Base-by-base conservation (phyloP, 1,140 invertebrate species). In the Drosophila kepulauana region DNA sequence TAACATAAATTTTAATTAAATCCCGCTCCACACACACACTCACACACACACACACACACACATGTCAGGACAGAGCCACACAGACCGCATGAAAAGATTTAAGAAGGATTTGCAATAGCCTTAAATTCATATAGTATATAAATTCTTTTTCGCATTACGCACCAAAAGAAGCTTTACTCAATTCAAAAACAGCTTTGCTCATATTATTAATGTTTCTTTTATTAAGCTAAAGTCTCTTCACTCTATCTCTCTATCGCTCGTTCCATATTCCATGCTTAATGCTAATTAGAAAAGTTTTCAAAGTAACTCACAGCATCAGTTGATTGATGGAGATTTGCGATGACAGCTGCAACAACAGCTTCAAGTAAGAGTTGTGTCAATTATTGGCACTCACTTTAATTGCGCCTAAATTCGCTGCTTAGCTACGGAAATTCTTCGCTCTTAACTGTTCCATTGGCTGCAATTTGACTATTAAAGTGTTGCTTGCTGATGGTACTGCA, bases 281-380 rank as follows among this genome's bases (percentile, higher is more conserved):
- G 41, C 71, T 74, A 74, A 74, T 74, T 74, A 62, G 57, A 69
- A 69, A 74, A 74, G 57, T 74, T 74, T 62, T 15, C 38, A 10
- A 69, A 69, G 71, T 41, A 69, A 35, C 41, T 56, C 65, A 4
- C 3, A 20, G 30, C n/a, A 8, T 30, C 35, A 43, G 13, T 62
- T 74, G 71, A 74, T 74, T 74, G 65, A 74, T 74, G 71, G 33
- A 8, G 48, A 74, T 56, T 25, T 67, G 58, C 48, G 16, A 28
- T 13, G 30, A 2, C 58, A 59, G 20, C 54, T 73, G 70, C 54
- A 66, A 59, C 13, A 54, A 4, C 35, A 15, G n/a, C 7, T 10
- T 10, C 3, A 6, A 11, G 25, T 28, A 54, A 54, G 28, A 15
- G 51, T 54, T 33, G 15, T 16, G 3, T 11, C 28, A 52, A 30